Evolutionary conservation across 2,113 vertebrate genomes (phyloP), one percentile per base, ranked within the genome.

Genomic region (Piaya cayana): DNA sequence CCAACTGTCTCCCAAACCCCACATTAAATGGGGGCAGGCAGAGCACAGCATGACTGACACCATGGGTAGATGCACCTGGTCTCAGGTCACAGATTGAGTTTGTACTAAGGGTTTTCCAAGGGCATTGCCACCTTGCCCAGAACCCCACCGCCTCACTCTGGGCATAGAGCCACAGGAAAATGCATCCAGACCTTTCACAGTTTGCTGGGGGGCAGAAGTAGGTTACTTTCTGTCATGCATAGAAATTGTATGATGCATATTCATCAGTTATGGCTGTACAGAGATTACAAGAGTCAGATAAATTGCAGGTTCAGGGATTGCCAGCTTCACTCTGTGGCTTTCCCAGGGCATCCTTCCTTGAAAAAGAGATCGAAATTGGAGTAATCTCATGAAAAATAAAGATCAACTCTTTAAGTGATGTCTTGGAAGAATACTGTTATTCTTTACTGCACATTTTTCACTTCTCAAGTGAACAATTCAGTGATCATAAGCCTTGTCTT

Each of bases 171-270:
- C 1, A 13, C 67, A 43, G 64, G 8, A 72, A 69, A 39, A 71
- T 11, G 43, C 87, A 91, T 75, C 32, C 89, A 96, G 84, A 87
- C 67, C 70, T 84, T 71, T 47, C 2, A 5, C 56, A 89, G 78
- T 55, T 82, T 86, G 78, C 68, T 42, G 32, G 18, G 76, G 93
- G 89, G 74, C 82, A 94, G 91, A 96, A 96, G 55, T 97, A 93
- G 95, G 94, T 96, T 97, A 69, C 68, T 92, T 83, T 97, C 79
- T 15, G 26, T 85, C 17, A 6, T 2, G 71, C 82, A 95, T 93
- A 91, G 79, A 95, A 91, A 97, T 80, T 5, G 91, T 72, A 55
- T 77, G 76, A 96, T 97, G 79, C 91, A 95, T 96, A 96, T 96
- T 97, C 92, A 96, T 95, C 84, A 94, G 92, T 80, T 85, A 95